Base-by-base conservation (phyloP, 2,888 invertebrate genomes). In the Hetaerina titia region DNA sequence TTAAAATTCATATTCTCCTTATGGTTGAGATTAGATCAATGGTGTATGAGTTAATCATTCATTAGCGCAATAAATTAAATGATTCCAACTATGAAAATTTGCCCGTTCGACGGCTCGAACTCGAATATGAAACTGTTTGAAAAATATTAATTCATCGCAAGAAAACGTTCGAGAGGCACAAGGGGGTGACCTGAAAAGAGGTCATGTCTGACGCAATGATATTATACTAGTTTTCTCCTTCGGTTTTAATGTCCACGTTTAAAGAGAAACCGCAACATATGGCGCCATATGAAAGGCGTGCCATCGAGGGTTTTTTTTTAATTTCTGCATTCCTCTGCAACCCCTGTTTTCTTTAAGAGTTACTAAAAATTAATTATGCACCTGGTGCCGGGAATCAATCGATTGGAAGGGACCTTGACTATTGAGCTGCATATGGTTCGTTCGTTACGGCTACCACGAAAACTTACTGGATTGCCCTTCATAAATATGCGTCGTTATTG, bases 401-500 rank as follows among this genome's bases (percentile, higher is more conserved):
- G 13, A 74, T 7, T n/a, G 25, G 74, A 74, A 13, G n/a, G 13
- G 25, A 60, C 17, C 60, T 5, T 60, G 60, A 60, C 13, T 17
- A 15, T 60, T 17, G 60, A 60, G 60, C 60, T 5, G 45, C 45
- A 60, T 17, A 17, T 2, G 31, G 81, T 13, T 25, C 11, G 81
- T 13, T 25, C 11, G 81, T 31, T 4, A 31, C 11, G 81, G 81
- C 13, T 81, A 15, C 31, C 81, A 31, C 9, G 31, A 11, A 31
- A 81, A 11, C 81, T 15, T 31, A 31, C 25, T 15, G 81, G 81
- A 81, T 81, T 13, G 25, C 31, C 81, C 81, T 25, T 81, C 81
- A 81, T 81, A 81, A 81, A 81, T 81, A 81, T 81, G 81, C 81
- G 81, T 81, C 81, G 81, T 81, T 81, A 81, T 81, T 25, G 81